Evolutionary conservation across 2,113 vertebrate genomes (phyloP).

Genomic region (Engystomops pustulosus): DNA sequence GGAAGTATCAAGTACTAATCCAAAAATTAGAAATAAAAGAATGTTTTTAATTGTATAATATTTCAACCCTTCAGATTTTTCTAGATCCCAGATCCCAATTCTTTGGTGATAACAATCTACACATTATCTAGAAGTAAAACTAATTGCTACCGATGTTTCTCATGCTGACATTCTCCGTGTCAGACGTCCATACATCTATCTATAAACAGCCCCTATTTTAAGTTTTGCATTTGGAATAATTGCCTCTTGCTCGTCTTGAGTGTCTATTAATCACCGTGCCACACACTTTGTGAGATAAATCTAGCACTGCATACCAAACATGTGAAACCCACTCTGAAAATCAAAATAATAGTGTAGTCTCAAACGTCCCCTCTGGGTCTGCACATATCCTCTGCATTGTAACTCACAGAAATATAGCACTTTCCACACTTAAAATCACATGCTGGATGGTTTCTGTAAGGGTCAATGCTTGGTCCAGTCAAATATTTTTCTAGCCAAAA

Average conservation of each 20-base stretch:
- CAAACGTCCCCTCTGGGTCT: constrained; percentile 47
- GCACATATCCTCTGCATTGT: constrained; percentile 9
- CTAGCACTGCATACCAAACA: constrained; percentile 19
- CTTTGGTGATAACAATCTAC: constrained; percentile 21
- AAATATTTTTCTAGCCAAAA: neutral
- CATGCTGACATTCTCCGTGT: constrained; percentile 2
- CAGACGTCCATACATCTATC: constrained; percentile 5
- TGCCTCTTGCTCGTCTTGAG: neutral
- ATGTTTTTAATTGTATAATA: neutral
- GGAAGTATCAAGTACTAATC: too few species aligned
- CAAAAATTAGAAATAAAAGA: too few species aligned
- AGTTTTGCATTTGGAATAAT: constrained; percentile 5
- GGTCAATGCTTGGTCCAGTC: constrained; percentile 31
- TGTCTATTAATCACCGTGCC: constrained; percentile 39
- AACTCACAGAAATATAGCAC: constrained; percentile 23
- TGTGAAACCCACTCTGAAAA: constrained; percentile 46
- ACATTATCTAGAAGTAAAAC: neutral
- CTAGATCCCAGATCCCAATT: neutral
- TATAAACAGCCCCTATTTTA: constrained; percentile 39
- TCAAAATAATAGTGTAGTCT: constrained; percentile 41
- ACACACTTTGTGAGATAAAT: constrained; percentile 15
- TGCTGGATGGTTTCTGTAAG: neutral
- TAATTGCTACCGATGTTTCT: constrained; percentile 4
- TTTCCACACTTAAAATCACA: constrained; percentile 43
- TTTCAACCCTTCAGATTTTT: too few species aligned